Evolutionary conservation across 1,140 invertebrate genomes (phyloP).

Genomic region (Cherax quadricarinatus): DNA sequence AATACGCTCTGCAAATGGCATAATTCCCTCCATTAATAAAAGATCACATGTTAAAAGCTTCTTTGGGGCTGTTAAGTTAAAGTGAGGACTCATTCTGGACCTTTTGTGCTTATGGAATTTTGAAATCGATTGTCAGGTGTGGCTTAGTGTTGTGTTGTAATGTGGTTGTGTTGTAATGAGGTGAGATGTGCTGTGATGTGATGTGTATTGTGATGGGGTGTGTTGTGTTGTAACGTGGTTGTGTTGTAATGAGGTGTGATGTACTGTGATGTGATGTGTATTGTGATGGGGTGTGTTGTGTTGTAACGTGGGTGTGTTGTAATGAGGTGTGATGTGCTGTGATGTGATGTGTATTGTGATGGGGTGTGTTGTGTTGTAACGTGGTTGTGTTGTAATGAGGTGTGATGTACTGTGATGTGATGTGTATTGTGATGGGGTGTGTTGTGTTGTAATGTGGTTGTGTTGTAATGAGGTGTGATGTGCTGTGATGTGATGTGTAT

Average conservation of each 20-base stretch:
- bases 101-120: background rate
- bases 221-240: too few relatives aligned
- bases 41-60: background rate
- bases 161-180: background rate
- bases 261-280: background rate
- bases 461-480: too few relatives aligned
- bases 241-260: background rate
- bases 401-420: too few relatives aligned
- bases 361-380: too few relatives aligned
- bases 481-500: too few relatives aligned
- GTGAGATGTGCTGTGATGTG: background rate
- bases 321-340: too few relatives aligned
- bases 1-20: constrained; percentile 10
- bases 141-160: background rate
- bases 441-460: too few relatives aligned
- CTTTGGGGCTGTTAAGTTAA: background rate
- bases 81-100: background rate
- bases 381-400: too few relatives aligned
- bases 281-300: background rate
- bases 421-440: too few relatives aligned
- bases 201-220: background rate
- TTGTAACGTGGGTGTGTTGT: too few relatives aligned
- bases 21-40: constrained; percentile 8
- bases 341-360: too few relatives aligned
- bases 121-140: background rate